These are phyloP conservation scores for Hippocampus comes DNA, from an alignment of 2,113 vertebrate genomes.

Conservation along the genomic window DNA sequence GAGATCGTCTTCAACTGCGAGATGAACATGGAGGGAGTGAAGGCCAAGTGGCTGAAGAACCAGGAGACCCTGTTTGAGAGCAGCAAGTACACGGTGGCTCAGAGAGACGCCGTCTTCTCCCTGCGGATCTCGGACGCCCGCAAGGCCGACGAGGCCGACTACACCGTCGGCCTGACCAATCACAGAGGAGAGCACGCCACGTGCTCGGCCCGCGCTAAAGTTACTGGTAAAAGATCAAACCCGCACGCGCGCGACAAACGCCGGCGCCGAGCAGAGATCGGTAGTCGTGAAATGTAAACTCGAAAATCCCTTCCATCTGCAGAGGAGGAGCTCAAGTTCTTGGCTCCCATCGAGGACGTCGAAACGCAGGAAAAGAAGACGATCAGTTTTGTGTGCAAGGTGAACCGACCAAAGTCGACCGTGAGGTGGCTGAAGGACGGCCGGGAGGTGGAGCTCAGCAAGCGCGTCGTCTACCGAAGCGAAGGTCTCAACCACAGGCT, in stretches of 20 bases:
- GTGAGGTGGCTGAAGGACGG: conserved; percentile 92
- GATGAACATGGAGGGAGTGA: conserved; percentile 90
- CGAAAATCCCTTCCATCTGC: conserved; percentile 28
- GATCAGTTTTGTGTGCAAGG: conserved; percentile 89
- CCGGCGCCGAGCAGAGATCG: no score
- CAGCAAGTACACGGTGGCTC: conserved; percentile 87
- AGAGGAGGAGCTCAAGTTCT: conserved; percentile 91
- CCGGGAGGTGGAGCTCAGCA: conserved; percentile 85
- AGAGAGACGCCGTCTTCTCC: conserved; percentile 88
- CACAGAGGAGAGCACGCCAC: conserved; percentile 87
- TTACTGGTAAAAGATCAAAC: conserved; percentile 75
- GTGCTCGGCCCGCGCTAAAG: conserved; percentile 77
- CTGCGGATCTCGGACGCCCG: conserved; percentile 86
- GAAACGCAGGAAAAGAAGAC: conserved; percentile 97
- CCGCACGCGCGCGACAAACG: not conserved
- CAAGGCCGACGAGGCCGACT: conserved; percentile 81
- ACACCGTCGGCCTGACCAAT: conserved; percentile 82
- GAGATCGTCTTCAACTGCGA: conserved; percentile 94
- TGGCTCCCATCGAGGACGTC: conserved; percentile 87
- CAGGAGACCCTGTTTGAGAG: conserved; percentile 92
- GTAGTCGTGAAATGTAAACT: not conserved
- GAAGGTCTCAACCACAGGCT: conserved; percentile 91
- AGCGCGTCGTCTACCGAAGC: conserved; percentile 82
- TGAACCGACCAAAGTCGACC: conserved; percentile 87
- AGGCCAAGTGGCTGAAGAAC: conserved; percentile 94